These are phyloP conservation scores for Bhutanitis thaidina DNA, from an alignment of 2,888 invertebrate genomes.

Conservation along the genomic window DNA sequence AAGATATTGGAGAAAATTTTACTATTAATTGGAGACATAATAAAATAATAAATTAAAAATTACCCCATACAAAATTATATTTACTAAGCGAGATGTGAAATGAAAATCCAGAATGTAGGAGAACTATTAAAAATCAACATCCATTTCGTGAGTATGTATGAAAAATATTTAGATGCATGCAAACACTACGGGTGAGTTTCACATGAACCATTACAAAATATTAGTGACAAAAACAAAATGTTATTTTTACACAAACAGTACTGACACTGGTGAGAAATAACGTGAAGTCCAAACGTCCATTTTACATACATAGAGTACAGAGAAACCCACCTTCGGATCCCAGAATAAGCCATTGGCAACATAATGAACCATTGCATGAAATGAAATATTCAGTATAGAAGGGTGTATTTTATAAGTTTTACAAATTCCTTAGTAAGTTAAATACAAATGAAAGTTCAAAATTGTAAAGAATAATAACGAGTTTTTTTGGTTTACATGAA, in stretches of 20 bases:
- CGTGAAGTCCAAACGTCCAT: constrained; percentile 29
- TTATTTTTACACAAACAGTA: constrained; percentile 34
- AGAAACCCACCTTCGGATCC: constrained; percentile 28
- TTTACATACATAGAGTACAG: constrained; percentile 32
- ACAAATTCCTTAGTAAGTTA: no score
- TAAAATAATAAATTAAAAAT: no score
- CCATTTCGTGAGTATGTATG: neutral
- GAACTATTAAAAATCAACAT: neutral
- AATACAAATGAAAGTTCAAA: no score
- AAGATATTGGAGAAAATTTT: no score
- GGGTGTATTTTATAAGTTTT: neutral
- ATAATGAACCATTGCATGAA: constrained; percentile 49
- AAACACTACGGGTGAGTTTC: constrained; percentile 33
- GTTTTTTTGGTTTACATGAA: no score
- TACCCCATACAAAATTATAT: no score
- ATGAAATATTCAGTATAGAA: constrained; percentile 36
- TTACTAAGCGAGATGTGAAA: constrained; percentile 1
- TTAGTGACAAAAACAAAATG: constrained; percentile 31
- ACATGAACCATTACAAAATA: constrained; percentile 28
- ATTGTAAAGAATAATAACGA: no score
- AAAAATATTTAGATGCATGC: constrained; percentile 25
- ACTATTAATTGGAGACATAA: no score
- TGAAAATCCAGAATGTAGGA: neutral
- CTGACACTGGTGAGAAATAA: constrained; percentile 14
- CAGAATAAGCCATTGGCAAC: constrained; percentile 26